These are phyloP conservation scores for Aptenodytes patagonicus DNA, from an alignment of 2,113 vertebrate species.

Conservation along the genomic window DNA sequence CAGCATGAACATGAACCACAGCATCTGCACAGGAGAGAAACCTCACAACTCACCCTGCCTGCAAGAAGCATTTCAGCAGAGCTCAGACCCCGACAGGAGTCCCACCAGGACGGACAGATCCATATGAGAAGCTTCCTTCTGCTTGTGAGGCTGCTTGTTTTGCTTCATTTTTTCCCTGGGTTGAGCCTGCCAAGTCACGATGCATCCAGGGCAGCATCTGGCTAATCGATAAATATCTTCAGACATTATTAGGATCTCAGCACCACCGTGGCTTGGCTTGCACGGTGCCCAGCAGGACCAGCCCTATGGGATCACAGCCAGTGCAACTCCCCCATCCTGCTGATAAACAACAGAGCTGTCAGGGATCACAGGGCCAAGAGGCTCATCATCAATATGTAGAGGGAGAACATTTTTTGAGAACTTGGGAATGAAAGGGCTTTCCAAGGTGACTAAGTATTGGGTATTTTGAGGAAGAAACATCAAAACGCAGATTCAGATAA, in stretches of 20 bases:
- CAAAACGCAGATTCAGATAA: neutral
- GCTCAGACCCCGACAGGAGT: neutral
- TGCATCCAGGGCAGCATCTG: neutral
- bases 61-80: neutral
- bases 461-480: neutral
- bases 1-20: neutral
- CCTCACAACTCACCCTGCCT: too few species aligned
- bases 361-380: neutral
- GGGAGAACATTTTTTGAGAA: neutral
- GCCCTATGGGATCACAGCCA: neutral
- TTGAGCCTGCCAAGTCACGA: neutral
- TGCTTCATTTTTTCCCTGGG: neutral
- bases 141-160: neutral
- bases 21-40: neutral
- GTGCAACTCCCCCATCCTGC: neutral
- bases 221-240: neutral
- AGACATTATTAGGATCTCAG: neutral
- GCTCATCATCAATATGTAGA: rapidly evolving
- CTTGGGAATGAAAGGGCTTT: neutral
- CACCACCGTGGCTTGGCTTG: neutral
- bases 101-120: neutral
- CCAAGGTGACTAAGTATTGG: neutral
- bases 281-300: neutral
- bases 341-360: neutral
- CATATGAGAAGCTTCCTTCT: neutral